A percentile compares a stretch with the other conserved stretches of the same genome.
Conservation (phyloP, 2,797 vertebrate species). For the Notolabrus celidotus region DNA sequence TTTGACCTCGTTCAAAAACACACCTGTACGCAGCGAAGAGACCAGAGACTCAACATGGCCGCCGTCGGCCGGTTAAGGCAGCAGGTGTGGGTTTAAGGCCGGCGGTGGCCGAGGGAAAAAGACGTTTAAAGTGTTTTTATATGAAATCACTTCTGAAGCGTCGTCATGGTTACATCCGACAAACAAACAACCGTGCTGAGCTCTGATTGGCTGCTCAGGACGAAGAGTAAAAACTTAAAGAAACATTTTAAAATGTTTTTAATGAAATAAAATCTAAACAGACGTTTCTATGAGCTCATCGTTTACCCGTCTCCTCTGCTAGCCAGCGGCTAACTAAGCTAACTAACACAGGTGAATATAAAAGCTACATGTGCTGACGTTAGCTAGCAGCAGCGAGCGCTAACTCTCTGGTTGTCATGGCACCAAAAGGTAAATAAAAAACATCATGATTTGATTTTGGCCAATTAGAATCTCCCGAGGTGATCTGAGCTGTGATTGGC, state of each 20-base stretch:
- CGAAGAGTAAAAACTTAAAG: background rate
- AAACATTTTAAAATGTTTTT: background rate
- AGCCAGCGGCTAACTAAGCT: background rate
- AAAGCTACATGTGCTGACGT: constrained; percentile 2
- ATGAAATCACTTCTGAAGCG: no score
- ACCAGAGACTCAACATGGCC: constrained; percentile 1
- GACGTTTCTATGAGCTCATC: no score
- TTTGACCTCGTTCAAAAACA: background rate
- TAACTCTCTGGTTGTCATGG: constrained; percentile 39
- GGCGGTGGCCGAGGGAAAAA: background rate
- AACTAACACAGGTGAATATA: background rate
- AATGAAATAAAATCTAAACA: background rate
- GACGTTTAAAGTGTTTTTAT: background rate
- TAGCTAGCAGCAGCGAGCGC: no score
- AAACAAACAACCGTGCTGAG: background rate
- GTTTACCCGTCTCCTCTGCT: no score
- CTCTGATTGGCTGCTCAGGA: constrained; percentile 6
- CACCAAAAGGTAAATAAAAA: constrained; percentile 26
- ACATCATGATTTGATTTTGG: constrained; percentile 6
- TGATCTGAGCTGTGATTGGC: constrained; percentile 43
- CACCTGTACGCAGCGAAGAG: no score
- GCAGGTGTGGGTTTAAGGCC: constrained; percentile 51
- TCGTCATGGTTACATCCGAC: background rate
- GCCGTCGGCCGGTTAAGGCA: constrained; percentile 56
- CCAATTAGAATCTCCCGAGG: constrained; percentile 20